Evolutionary conservation across 2,113 vertebrate genomes (phyloP).

Genomic region (Oophaga pumilio): DNA sequence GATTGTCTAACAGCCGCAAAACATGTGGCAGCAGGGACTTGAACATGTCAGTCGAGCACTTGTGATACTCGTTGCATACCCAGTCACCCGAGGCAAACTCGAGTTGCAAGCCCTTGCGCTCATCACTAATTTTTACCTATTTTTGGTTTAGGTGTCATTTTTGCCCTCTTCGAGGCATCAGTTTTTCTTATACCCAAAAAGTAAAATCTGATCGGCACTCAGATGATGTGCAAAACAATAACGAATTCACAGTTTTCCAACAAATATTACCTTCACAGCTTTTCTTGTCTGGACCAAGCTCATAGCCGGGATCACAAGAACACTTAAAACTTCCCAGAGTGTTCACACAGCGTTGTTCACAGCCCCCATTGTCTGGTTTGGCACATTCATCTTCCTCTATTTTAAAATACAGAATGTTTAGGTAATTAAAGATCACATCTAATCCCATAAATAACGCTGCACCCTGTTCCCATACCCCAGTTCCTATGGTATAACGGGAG

Average conservation of each 20-base stretch:
- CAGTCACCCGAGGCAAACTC: no score
- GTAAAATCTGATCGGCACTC: no score
- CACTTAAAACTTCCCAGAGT: conserved; percentile 96
- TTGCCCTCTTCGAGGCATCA: no score
- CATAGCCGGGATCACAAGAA: conserved; percentile 92
- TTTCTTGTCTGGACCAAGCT: conserved; percentile 91
- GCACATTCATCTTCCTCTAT: conserved; percentile 97
- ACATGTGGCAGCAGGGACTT: no score
- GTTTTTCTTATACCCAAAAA: no score
- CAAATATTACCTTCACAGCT: conserved; percentile 86
- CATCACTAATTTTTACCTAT: no score
- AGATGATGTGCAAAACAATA: no score
- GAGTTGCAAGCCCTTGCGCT: no score
- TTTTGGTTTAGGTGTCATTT: no score
- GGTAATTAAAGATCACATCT: not conserved
- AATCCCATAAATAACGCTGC: not conserved
- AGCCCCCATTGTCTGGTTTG: conserved; percentile 92
- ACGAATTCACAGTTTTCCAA: not conserved
- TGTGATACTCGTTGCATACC: no score
- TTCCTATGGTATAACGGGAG: not conserved
- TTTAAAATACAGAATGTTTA: conserved; percentile 61
- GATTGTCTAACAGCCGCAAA: no score
- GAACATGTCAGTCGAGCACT: no score
- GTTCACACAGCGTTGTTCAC: conserved; percentile 94
- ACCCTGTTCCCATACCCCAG: not conserved